Evolutionary conservation across 64 coral and sea anemone genomes (phyloP).

Genomic region (Orbicella faveolata): DNA sequence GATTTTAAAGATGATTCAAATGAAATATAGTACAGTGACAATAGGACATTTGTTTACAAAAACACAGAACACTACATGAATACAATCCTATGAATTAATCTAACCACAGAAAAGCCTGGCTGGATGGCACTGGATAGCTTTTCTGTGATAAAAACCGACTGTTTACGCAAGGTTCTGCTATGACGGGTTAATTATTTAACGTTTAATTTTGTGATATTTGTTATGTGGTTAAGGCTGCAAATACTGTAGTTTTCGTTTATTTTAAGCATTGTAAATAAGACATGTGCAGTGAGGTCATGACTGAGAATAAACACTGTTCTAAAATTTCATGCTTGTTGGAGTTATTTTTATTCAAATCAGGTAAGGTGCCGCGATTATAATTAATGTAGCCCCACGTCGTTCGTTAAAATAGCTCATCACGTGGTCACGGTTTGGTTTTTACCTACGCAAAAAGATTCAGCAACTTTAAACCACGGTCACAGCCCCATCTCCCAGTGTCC

Average conservation of each 20-base stretch:
- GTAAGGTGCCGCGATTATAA: too few relatives aligned
- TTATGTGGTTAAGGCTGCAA: background rate
- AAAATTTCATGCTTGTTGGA: background rate
- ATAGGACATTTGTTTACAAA: background rate
- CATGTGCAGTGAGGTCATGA: background rate
- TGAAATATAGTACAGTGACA: background rate
- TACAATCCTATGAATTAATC: background rate
- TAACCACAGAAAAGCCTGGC: background rate
- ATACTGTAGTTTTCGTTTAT: background rate
- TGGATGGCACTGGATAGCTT: background rate
- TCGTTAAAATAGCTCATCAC: too few relatives aligned
- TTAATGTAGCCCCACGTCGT: too few relatives aligned
- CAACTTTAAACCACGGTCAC: too few relatives aligned
- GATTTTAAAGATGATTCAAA: background rate
- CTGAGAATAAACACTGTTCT: background rate
- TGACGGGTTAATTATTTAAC: background rate
- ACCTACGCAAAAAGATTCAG: too few relatives aligned
- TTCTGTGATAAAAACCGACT: background rate
- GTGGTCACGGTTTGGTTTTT: too few relatives aligned
- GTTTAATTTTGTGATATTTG: background rate
- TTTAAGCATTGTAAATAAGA: constrained; percentile 24
- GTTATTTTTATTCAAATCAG: background rate
- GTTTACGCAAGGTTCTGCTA: background rate
- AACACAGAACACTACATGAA: background rate
- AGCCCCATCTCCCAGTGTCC: too few relatives aligned